Evolutionary conservation across 2,888 invertebrate species (phyloP), one percentile per base, ranked within the genome.

Genomic region (Chaetoderma sp.): DNA sequence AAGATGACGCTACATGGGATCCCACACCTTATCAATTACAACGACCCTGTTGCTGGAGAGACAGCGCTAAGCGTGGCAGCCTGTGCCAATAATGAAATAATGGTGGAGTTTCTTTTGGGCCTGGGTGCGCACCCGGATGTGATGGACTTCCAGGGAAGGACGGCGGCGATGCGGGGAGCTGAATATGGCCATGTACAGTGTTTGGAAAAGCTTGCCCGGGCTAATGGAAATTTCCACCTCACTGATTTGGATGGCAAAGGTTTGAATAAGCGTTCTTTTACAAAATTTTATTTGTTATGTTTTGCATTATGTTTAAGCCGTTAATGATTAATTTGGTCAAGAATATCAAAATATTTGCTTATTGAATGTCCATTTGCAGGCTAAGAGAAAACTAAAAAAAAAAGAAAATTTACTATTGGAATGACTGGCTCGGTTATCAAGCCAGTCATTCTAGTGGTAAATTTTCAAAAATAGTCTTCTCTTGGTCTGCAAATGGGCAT

Each of bases 101-200:
- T 86, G 83, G 78, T 86, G 30, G 79, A 82, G 57, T 86, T 83
- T 69, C 71, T 86, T 16, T 65, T 85, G 21, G 73, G 78, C 6
- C 73, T 83, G 13, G 85, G 84, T n/a, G 87, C 86, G 42, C 85
- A 86, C 72, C 86, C 86, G 4, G 85, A 86, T 74, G 84, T 86
- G 3, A 78, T 83, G 59, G 87, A 86, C 65, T 77, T 83, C 36
- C 78, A 83, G 68, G 86, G 86, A 8, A 66, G 79, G 33, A 79
- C 85, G 47, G 83, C 86, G n/a, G 80, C 84, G 3, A 86, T 86
- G 84, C 72, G 82, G 67, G 86, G 86, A 23, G 85, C 85, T 4
- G 85, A 87, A 62, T 83, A 79, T 70, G 87, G 87, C 2, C 85
- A 86, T 74, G 81, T 86, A 3, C 81, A 85, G 66, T 84, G 86